Conservation (phyloP, 2,113 vertebrate species). For the Pipa parva region DNA sequence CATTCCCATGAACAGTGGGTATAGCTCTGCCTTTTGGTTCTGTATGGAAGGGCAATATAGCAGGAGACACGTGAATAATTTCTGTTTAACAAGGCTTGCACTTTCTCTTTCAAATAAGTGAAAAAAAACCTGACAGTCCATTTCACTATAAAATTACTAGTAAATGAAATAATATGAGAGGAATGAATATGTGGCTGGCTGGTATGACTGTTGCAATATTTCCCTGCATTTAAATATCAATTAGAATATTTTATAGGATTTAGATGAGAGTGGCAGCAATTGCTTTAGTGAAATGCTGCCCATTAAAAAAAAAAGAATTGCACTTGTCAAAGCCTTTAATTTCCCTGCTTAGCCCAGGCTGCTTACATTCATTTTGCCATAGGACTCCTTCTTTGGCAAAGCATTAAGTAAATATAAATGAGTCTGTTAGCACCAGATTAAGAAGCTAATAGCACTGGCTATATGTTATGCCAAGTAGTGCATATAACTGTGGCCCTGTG, state of each 20-base stretch:
- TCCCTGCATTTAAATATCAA: background rate
- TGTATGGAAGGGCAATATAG: too few species aligned
- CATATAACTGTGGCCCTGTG: constrained; percentile 24
- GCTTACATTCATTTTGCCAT: constrained; percentile 31
- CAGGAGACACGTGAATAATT: too few species aligned
- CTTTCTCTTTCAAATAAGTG: too few species aligned
- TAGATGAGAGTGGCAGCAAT: constrained; percentile 19
- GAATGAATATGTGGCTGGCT: background rate
- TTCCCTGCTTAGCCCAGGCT: constrained; percentile 19
- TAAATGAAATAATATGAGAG: too few species aligned
- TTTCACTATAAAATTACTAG: too few species aligned
- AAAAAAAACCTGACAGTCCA: too few species aligned
- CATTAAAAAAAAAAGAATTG: constrained; percentile 26
- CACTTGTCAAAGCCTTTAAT: constrained; percentile 31
- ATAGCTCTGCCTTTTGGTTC: too few species aligned
- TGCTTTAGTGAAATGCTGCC: constrained; percentile 9
- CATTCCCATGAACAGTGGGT: too few species aligned
- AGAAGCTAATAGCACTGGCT: constrained; percentile 35
- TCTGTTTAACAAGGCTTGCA: too few species aligned
- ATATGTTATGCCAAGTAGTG: constrained; percentile 20
- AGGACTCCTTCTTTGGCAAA: constrained; percentile 27
- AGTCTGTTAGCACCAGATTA: constrained; percentile 41
- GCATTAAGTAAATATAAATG: constrained; percentile 38
- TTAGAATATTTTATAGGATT: constrained; percentile 4
- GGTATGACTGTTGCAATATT: background rate